Percentiles rank a stretch among this genome's conserved stretches.
phyloP scores from a whole-genome alignment of 2,113 vertebrate genomes.

The Halichoerus grypus region DNA sequence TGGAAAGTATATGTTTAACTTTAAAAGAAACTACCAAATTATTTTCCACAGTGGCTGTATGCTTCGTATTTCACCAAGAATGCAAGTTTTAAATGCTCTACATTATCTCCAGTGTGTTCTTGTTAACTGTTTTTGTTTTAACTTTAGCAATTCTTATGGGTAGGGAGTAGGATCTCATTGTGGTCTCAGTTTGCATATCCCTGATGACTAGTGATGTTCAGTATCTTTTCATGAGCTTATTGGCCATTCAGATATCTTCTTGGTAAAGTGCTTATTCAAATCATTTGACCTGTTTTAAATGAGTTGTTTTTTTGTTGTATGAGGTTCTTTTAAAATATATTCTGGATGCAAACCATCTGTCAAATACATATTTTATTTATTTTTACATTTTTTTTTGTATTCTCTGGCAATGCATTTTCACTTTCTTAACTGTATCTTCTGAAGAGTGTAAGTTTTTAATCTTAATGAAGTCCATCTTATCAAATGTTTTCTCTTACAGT shows the following conservation, averaged over 20 bases:
- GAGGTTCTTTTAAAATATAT: neutral
- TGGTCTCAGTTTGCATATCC: neutral
- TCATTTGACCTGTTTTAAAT: constrained; percentile 6
- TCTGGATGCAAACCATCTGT: constrained; percentile 26
- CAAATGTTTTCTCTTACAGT: constrained; percentile 7
- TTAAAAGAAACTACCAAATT: constrained; percentile 16
- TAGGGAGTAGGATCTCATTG: neutral
- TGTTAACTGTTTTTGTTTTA: neutral
- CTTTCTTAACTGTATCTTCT: neutral
- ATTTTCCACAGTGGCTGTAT: neutral
- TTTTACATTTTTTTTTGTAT: constrained; percentile 18
- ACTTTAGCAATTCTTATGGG: neutral
- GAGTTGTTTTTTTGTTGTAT: neutral
- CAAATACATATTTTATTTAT: neutral
- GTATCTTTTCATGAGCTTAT: neutral
- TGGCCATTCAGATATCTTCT: neutral
- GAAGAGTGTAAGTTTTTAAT: neutral
- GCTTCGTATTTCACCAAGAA: neutral
- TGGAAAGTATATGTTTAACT: constrained; percentile 16
- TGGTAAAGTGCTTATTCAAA: neutral
- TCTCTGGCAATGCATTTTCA: neutral
- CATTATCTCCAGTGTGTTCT: neutral
- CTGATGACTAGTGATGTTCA: neutral
- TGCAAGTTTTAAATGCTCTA: neutral
- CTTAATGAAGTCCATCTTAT: neutral